Evolutionary conservation across 2,888 invertebrate species (phyloP).

Genomic region (Ernsta delagoae): DNA sequence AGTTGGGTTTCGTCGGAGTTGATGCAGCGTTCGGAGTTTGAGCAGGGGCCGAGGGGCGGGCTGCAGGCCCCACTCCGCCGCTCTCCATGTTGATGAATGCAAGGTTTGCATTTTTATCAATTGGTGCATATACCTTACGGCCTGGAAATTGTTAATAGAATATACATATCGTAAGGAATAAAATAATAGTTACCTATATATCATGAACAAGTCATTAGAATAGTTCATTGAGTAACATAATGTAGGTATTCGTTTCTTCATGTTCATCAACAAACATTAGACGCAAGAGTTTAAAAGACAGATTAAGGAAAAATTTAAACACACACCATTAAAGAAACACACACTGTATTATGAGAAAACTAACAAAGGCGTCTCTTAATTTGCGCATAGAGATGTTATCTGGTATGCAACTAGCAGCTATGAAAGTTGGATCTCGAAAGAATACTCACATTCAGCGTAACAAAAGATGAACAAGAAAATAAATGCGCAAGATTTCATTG

Average conservation of each 20-base stretch:
- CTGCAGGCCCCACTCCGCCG: slow-evolving; percentile 52
- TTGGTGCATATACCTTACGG: slow-evolving; percentile 59
- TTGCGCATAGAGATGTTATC: slow-evolving; percentile 42
- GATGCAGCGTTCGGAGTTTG: slow-evolving; percentile 28
- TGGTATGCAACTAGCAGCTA: slow-evolving; percentile 33
- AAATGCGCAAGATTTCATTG: slow-evolving; percentile 62
- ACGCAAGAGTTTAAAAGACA: not conserved
- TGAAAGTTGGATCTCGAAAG: slow-evolving; percentile 42
- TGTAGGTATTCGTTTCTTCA: too few relatives aligned
- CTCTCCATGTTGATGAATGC: slow-evolving; percentile 78
- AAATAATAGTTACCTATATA: too few relatives aligned
- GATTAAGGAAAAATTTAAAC: slow-evolving; percentile 20
- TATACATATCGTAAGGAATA: too few relatives aligned
- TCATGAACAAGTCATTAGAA: too few relatives aligned
- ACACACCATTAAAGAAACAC: slow-evolving; percentile 26
- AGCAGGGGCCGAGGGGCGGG: slow-evolving; percentile 33
- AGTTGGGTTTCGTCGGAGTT: slow-evolving; percentile 42
- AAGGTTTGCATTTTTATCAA: slow-evolving; percentile 75
- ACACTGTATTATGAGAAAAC: slow-evolving; percentile 28
- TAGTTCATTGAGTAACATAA: too few relatives aligned
- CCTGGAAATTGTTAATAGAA: slow-evolving; percentile 49
- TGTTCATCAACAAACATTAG: not conserved
- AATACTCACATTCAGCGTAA: slow-evolving; percentile 69
- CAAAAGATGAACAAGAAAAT: slow-evolving; percentile 63
- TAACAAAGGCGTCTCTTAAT: slow-evolving; percentile 38